Base-by-base conservation (phyloP, 2,113 vertebrate species). In the Lampris megalopsis region DNA sequence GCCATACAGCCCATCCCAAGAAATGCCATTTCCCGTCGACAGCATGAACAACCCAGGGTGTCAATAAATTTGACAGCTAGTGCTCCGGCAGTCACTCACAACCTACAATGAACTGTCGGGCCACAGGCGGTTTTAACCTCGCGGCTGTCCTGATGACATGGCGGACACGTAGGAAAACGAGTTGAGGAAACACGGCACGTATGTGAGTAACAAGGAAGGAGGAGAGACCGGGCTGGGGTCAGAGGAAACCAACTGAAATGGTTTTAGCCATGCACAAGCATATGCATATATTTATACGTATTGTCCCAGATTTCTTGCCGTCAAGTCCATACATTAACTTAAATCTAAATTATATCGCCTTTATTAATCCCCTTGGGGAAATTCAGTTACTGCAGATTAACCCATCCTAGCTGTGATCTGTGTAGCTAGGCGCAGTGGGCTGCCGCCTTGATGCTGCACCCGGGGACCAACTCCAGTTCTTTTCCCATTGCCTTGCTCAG, bases 201-300 rank as follows among this genome's bases (percentile, higher is more conserved):
- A 24, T 24, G 0, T 75, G 54, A 73, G 71, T 71, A 72, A 86
- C 76, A 68, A 83, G 64, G 24, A 71, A 65, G 52, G 41, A 49
- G 24, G 50, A 41, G 36, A 49, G 80, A 79, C 35, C 0, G 13
- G 0, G 62, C 59, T 66, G 66, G 81, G 71, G 76, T 81, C 45
- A 68, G 67, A 79, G 6, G 24, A 24, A 73, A 86, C 42, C 72
- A 2, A 76, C 79, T 83, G 52, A 65, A 64, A 79, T 48, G 35
- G 24, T 13, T 75, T 48, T 0, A 2, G 52, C 35, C 38, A 13
- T 6, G 8, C 62, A 47, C 62, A 60, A n/a, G 60, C 40, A 41
- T 60, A 48, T 10, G 11, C 24, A 24, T 24, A 24, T 24, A 24
- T 24, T 24, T 24, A 24, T 24, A 24, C 24, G 24, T 24, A 24